A percentile compares a stretch with the other conserved stretches of the same genome.
phyloP scores from a whole-genome alignment of 1,140 invertebrate genomes.

The Drosophila arizonae region DNA sequence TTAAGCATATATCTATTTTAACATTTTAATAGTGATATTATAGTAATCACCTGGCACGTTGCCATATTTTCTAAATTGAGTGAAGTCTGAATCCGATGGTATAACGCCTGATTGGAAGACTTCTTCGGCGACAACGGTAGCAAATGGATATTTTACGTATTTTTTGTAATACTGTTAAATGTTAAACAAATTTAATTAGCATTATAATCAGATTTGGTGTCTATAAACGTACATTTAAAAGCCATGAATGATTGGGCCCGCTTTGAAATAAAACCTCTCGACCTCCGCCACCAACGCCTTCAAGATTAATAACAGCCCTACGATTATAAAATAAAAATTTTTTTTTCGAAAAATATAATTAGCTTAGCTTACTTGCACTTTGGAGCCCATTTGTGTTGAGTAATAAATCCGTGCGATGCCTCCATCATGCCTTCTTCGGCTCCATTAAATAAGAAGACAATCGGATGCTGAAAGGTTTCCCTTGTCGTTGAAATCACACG shows the following conservation, averaged over 20 bases:
- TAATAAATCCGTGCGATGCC: conserved; percentile 91
- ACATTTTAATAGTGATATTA: too few relatives aligned
- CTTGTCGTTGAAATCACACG: conserved; percentile 53
- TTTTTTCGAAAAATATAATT: conserved; percentile 82
- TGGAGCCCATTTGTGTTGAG: conserved; percentile 89
- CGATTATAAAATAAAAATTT: conserved; percentile 65
- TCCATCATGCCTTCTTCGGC: conserved; percentile 86
- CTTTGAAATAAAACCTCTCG: conserved; percentile 90
- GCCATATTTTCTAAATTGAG: conserved; percentile 88
- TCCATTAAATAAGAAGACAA: conserved; percentile 94
- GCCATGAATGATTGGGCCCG: conserved; percentile 95
- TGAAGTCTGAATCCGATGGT: conserved; percentile 94
- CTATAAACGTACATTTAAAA: conserved; percentile 87
- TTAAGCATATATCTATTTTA: not conserved
- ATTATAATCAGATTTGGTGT: not conserved
- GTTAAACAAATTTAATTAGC: conserved; percentile 83
- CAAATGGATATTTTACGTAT: conserved; percentile 90
- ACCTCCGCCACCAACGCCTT: conserved; percentile 98
- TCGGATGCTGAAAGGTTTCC: conserved; percentile 56
- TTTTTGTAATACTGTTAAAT: conserved; percentile 90
- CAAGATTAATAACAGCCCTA: conserved; percentile 95
- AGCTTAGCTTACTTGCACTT: conserved; percentile 82
- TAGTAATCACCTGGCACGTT: conserved; percentile 83
- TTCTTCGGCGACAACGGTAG: conserved; percentile 91
- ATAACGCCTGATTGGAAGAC: conserved; percentile 92